A percentile compares a stretch with the other conserved stretches of the same genome.
Conservation (phyloP, 2,888 invertebrate genomes). For the Stramonita haemastoma region DNA sequence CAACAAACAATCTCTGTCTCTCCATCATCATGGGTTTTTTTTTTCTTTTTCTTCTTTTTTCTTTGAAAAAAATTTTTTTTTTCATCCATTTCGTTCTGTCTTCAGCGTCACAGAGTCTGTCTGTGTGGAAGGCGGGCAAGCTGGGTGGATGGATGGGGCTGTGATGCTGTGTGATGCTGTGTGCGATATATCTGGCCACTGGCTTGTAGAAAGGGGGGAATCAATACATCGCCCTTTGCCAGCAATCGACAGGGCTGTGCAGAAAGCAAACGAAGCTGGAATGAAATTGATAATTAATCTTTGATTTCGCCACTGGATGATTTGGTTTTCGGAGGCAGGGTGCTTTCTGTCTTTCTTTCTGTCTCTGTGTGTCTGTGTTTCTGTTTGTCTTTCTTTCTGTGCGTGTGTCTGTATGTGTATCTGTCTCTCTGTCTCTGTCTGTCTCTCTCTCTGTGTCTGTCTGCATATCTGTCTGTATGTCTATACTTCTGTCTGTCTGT, state of each 20-base stretch:
- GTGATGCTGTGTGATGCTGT: too few species aligned
- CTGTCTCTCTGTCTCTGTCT: neutral
- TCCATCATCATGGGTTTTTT: neutral
- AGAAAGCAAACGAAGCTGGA: neutral
- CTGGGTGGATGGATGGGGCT: too few species aligned
- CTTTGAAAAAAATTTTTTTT: too few species aligned
- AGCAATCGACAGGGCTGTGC: neutral
- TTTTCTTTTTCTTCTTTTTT: neutral
- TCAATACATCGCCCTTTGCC: neutral
- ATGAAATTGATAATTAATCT: constrained; percentile 17
- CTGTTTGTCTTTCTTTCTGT: neutral
- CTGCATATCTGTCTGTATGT: too few species aligned
- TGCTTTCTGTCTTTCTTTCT: neutral
- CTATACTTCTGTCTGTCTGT: too few species aligned
- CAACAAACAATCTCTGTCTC: too few species aligned
- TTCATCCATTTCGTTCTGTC: neutral
- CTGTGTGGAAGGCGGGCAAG: too few species aligned
- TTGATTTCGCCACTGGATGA: neutral
- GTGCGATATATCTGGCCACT: neutral
- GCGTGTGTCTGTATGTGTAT: constrained; percentile 4
- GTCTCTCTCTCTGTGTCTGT: neutral
- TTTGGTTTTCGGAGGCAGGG: neutral
- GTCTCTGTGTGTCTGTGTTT: neutral
- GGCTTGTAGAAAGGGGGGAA: neutral
- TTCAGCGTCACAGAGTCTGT: neutral